These are phyloP conservation scores for Catonia carolina DNA, from an alignment of 2,888 invertebrate species.

Conservation along the genomic window DNA sequence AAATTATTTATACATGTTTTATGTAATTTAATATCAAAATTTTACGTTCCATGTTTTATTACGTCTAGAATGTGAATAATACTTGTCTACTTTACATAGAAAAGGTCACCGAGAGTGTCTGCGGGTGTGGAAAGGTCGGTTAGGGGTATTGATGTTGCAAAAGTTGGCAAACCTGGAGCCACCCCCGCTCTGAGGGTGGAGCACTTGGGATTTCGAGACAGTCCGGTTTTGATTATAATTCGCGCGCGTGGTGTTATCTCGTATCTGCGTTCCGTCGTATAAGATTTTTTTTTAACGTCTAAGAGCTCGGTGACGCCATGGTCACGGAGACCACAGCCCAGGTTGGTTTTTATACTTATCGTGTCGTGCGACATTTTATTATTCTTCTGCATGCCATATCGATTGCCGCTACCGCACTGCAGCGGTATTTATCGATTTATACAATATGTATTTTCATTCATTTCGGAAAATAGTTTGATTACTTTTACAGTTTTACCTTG, in stretches of 20 bases:
- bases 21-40: too few relatives aligned
- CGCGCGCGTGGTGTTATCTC: conserved; percentile 22
- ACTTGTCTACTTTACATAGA: too few relatives aligned
- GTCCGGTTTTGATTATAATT: conserved; percentile 25
- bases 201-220: not conserved
- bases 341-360: conserved; percentile 20
- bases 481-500: too few relatives aligned
- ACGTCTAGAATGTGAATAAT: too few relatives aligned
- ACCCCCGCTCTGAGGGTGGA: conserved; percentile 16
- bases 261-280: conserved; percentile 5
- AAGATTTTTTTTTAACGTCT: not conserved
- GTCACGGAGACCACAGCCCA: conserved; percentile 32
- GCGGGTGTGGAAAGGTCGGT: too few relatives aligned
- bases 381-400: not conserved
- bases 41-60: too few relatives aligned
- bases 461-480: too few relatives aligned
- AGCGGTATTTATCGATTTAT: too few relatives aligned
- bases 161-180: conserved; percentile 21
- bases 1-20: too few relatives aligned
- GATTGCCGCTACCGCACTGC: too few relatives aligned
- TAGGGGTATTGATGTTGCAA: conserved; percentile 4
- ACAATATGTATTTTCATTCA: too few relatives aligned
- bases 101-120: too few relatives aligned
- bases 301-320: conserved; percentile 23
- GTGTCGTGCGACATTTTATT: not conserved